Conservation (phyloP, 2,113 vertebrate species). For the Actenoides hombroni region DNA sequence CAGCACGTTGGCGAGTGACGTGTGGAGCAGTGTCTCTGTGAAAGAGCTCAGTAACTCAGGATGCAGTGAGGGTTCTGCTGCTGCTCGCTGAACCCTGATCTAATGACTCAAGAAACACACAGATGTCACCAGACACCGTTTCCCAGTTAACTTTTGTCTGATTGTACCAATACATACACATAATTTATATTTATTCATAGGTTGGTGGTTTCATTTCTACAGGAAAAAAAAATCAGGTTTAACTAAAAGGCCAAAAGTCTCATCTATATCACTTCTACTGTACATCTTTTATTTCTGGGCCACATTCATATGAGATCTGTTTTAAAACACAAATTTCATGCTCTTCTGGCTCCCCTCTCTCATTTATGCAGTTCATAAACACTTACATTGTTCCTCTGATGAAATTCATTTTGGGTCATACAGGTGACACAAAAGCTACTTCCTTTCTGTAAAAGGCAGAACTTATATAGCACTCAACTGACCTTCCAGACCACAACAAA, state of each 20-base stretch:
- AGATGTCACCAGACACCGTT: neutral
- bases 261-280: neutral
- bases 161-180: neutral
- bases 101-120: neutral
- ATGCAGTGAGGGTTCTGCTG: neutral
- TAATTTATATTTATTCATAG: neutral
- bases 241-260: neutral
- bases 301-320: neutral
- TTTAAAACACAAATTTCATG: slow-evolving; percentile 20
- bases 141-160: neutral
- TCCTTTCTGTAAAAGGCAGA: neutral
- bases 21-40: neutral
- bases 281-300: neutral
- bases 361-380: slow-evolving; percentile 1
- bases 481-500: slow-evolving; percentile 24
- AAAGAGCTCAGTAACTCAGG: neutral
- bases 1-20: neutral
- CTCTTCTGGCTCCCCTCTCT: neutral
- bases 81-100: neutral
- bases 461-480: neutral
- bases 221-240: neutral
- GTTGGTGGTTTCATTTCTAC: neutral
- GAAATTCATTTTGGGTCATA: neutral
- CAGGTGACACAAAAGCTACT: slow-evolving; percentile 4
- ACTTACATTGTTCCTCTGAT: neutral